Conservation (phyloP, 2,113 vertebrate genomes). For the Dinomys branickii region DNA sequence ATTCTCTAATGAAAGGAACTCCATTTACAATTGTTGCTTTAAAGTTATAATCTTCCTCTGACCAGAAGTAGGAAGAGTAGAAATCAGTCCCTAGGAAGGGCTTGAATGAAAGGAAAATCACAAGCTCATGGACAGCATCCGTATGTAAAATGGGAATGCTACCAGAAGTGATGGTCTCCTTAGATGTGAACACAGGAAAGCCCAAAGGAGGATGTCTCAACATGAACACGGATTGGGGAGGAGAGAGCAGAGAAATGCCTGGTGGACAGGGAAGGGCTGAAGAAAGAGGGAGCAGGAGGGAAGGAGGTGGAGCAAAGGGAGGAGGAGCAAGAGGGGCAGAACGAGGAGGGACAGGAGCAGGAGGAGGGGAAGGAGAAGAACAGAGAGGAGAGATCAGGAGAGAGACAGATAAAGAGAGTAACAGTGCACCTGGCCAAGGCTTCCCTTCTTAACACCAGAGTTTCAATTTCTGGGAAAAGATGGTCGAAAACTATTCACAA, state of each 20-base stretch:
- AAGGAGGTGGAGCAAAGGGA: neutral
- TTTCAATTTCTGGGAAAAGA: neutral
- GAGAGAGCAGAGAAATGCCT: neutral
- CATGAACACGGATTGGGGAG: neutral
- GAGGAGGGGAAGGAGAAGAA: neutral
- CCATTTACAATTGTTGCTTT: neutral
- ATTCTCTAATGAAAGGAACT: neutral
- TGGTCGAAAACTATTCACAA: neutral
- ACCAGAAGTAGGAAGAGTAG: neutral
- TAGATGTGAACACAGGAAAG: neutral
- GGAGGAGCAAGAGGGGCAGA: neutral
- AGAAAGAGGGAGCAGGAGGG: neutral
- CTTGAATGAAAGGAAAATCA: neutral
- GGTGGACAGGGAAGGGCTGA: neutral
- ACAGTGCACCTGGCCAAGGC: neutral
- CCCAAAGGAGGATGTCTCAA: neutral
- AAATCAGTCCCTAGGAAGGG: neutral
- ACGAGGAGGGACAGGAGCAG: neutral
- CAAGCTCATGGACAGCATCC: neutral
- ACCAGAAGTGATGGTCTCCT: neutral
- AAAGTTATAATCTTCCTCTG: neutral
- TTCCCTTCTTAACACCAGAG: neutral
- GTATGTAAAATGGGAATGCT: neutral
- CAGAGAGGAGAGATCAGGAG: neutral
- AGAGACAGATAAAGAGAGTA: neutral